Evolutionary conservation across 2,797 vertebrate species (phyloP).

Genomic region (Botia kubotai): DNA sequence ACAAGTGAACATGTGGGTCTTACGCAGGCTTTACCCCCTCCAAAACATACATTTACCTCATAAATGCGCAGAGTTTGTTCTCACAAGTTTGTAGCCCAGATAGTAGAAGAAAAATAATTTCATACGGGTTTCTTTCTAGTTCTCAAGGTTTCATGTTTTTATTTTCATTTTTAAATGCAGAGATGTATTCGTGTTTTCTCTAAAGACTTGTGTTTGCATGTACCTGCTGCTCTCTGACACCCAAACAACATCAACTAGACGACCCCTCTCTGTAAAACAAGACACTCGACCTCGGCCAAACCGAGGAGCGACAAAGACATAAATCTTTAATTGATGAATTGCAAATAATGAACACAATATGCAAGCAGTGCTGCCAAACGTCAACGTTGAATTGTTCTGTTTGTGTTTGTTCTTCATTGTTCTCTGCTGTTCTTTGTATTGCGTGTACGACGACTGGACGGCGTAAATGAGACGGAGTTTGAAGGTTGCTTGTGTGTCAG

Average conservation of each 20-base stretch:
- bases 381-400: constrained; percentile 54
- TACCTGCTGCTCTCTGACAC: constrained; percentile 27
- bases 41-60: constrained; percentile 20
- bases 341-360: constrained; percentile 63
- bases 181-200: constrained; percentile 47
- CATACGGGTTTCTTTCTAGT: constrained; percentile 14
- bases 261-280: constrained; percentile 48
- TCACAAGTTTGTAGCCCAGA: constrained; percentile 1
- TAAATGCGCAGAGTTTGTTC: neutral
- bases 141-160: constrained; percentile 13
- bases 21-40: neutral
- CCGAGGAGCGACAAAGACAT: constrained; percentile 52
- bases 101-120: constrained; percentile 17
- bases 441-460: neutral
- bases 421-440: constrained; percentile 17
- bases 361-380: constrained; percentile 61
- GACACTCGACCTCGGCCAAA: constrained; percentile 32
- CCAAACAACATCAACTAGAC: constrained; percentile 7
- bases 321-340: constrained; percentile 66
- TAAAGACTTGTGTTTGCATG: neutral
- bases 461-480: constrained; percentile 21
- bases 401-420: constrained; percentile 21
- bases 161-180: constrained; percentile 25
- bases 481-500: constrained; percentile 44
- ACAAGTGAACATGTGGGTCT: constrained; percentile 6